Base-by-base conservation (phyloP, 2,113 vertebrate genomes). In the Natator depressus region DNA sequence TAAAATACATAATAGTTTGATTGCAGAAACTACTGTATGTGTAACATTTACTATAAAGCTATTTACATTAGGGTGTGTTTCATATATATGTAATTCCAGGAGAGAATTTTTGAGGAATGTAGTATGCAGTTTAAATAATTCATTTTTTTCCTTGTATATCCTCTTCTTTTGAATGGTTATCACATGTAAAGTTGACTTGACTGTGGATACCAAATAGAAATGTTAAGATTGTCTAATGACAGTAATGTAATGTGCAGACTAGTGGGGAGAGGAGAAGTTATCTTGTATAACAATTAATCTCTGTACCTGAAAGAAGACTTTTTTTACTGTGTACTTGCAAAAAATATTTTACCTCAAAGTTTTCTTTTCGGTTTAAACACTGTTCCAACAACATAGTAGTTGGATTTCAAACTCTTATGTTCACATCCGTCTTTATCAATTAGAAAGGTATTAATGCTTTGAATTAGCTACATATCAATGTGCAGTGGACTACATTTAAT, bases 361-460 rank as follows among this genome's bases (percentile, higher is more conserved):
- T 59, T 89, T 50, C 54, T 31, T 84, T 25, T 84, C 85, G 85
- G 49, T 80, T 93, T 90, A 72, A 75, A 75, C 88, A 31, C 49
- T 25, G 75, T 55, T 88, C 31, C 59, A 72, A 59, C 57, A 51
- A 47, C 35, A 29, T 57, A 96, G 91, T 50, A 50, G 3, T 88
- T 88, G 69, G 5, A 53, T 95, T 92, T 53, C 47, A 85, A 95
- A 88, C 47, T 38, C 17, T 90, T 93, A 29, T 50, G 76, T 78
- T 94, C 87, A 76, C 89, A 93, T 96, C 89, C 93, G 72, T 97
- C 95, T 91, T 93, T 65, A 49, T 97, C 92, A 91, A 35, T 97
- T 97, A 96, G 86, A 94, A 97, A 96, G 91, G 81, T 97, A 85
- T 94, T 95, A 96, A 92, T 95, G 85, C 94, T 93, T 94, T 85